Base-by-base conservation (phyloP, 2,888 invertebrate species). In the Caenorhabditis doughertyi region DNA sequence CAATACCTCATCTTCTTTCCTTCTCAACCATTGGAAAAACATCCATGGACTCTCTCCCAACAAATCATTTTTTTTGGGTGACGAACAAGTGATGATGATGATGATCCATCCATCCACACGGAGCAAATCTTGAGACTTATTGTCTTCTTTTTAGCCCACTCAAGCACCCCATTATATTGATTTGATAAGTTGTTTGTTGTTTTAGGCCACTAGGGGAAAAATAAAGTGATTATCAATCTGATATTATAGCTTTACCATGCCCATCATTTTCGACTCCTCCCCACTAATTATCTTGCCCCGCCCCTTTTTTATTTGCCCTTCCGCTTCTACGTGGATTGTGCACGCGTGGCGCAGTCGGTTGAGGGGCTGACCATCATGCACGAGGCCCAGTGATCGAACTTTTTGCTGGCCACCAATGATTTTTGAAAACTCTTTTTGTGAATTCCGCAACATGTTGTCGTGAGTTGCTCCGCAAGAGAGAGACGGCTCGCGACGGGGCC, bases 21-120 rank as follows among this genome's bases (percentile, higher is more conserved):
- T 18, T 47, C 44, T 8, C 11, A 9, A 9, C 11, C 9, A 13
- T 29, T 8, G 11, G 16, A 58, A 58, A 58, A 58, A 58, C 58
- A 58, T 1, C 13, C 29, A n/a, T 7, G n/a, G n/a, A n/a, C 58
- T 58, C 39, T 39, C 18, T 58, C 56, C 58, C 39, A 2, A 68
- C 67, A 76, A 76, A 76, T 76, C 76, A 76, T 76, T 76, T 74
- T 76, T 68, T 60, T 2, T n/a, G 44, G 44, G 76, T 68, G 39
- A 53, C 67, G 76, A 76, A 76, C 76, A 74, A 74, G 74, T 74
- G 74, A 47, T 55, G n/a, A n/a, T n/a, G n/a, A n/a, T n/a, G n/a
- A n/a, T n/a, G n/a, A n/a, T n/a, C n/a, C n/a, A n/a, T n/a, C n/a
- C n/a, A n/a, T n/a, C n/a, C 67, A 29, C 11, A 16, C 51, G n/a